phyloP scores from a whole-genome alignment of 2,888 invertebrate species.

The Osedax frankpressi region DNA sequence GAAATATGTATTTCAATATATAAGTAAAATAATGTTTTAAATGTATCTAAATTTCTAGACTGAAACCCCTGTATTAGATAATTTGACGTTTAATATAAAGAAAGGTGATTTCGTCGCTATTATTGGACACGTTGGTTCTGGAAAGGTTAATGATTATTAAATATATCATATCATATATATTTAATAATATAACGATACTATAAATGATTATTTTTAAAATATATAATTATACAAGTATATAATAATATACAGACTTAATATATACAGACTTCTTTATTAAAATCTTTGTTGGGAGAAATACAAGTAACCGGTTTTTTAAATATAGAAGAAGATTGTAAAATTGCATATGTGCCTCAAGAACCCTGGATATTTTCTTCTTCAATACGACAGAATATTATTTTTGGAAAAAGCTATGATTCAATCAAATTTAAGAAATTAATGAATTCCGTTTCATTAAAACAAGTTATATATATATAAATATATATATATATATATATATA shows the following conservation, averaged over 20 bases:
- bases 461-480: not conserved
- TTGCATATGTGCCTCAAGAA: conserved; percentile 62
- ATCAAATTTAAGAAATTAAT: not conserved
- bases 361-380: conserved; percentile 64
- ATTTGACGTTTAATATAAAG: conserved; percentile 40
- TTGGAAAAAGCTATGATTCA: conserved; percentile 51
- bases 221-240: not conserved
- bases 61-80: conserved; percentile 33
- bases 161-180: not conserved
- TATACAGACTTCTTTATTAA: conserved; percentile 42
- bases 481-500: not conserved
- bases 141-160: conserved; percentile 54
- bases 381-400: conserved; percentile 79
- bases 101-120: conserved; percentile 56
- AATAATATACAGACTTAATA: not conserved
- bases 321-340: conserved; percentile 29
- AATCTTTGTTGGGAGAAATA: conserved; percentile 58
- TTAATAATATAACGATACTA: not conserved
- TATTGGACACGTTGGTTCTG: conserved; percentile 76
- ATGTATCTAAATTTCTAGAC: no score
- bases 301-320: not conserved
- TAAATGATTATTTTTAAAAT: not conserved
- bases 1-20: no score
- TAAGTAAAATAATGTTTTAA: no score
- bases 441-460: not conserved